phyloP scores from a whole-genome alignment of 2,888 invertebrate genomes.

The Craniophora ligustri region DNA sequence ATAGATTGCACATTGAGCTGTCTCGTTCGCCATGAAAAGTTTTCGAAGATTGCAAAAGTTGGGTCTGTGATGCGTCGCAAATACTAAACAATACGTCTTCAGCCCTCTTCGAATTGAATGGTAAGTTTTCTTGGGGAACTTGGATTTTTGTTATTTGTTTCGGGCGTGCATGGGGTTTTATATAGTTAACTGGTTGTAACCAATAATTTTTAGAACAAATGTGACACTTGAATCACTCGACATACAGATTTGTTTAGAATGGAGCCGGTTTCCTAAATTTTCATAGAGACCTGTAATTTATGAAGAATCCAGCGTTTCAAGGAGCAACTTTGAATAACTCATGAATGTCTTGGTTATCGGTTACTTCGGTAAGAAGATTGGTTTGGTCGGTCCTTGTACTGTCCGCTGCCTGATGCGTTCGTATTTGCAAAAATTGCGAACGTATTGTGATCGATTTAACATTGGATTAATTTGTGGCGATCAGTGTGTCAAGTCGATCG shows the following conservation, averaged over 20 bases:
- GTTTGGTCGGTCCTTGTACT: constrained; percentile 52
- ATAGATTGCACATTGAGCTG: constrained; percentile 45
- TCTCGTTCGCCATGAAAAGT: constrained; percentile 60
- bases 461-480: constrained; percentile 28
- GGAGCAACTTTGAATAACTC: constrained; percentile 28
- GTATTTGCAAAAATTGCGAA: constrained; percentile 24
- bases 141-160: constrained; percentile 64
- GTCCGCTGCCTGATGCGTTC: constrained; percentile 33
- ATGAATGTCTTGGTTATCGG: constrained; percentile 28
- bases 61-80: constrained; percentile 54
- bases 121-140: constrained; percentile 70
- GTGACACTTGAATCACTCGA: constrained; percentile 45
- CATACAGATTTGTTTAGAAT: constrained; percentile 56
- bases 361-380: constrained; percentile 52
- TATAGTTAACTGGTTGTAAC: constrained; percentile 47
- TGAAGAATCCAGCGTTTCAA: constrained; percentile 45
- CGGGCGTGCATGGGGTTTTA: constrained; percentile 70
- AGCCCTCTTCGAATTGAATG: constrained; percentile 56
- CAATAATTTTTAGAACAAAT: constrained; percentile 39
- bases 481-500: constrained; percentile 31
- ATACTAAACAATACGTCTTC: constrained; percentile 52
- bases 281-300: constrained; percentile 43
- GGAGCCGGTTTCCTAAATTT: constrained; percentile 46
- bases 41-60: constrained; percentile 65
- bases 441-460: constrained; percentile 22